phyloP scores from a whole-genome alignment of 2,797 vertebrate genomes.

The Epinephelus coioides region DNA sequence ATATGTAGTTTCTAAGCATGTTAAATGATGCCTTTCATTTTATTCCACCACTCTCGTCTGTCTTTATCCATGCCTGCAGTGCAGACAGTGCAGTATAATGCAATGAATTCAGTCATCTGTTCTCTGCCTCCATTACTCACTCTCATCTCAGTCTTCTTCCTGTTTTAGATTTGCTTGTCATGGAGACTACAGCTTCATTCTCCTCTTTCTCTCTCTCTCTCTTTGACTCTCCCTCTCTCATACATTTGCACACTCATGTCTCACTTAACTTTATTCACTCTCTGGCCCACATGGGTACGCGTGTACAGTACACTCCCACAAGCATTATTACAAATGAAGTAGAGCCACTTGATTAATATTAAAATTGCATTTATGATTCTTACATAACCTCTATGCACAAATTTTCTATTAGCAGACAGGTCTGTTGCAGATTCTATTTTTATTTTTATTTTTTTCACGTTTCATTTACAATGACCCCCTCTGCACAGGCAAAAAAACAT shows the following conservation, averaged over 20 bases:
- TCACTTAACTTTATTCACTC: slow-evolving; percentile 25
- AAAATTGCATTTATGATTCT: slow-evolving; percentile 2
- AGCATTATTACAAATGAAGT: not conserved
- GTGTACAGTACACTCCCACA: not conserved
- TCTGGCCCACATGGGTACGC: not conserved
- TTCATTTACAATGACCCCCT: not conserved
- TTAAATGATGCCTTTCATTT: slow-evolving; percentile 55
- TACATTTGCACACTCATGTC: slow-evolving; percentile 38
- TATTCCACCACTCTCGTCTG: slow-evolving; percentile 25
- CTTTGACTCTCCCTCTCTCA: slow-evolving; percentile 18
- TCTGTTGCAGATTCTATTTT: not conserved
- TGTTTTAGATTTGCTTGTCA: slow-evolving; percentile 49
- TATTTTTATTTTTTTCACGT: not conserved
- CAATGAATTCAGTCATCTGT: slow-evolving; percentile 60
- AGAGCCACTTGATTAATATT: slow-evolving; percentile 16
- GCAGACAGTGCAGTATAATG: slow-evolving; percentile 61
- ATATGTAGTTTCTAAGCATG: slow-evolving; percentile 21
- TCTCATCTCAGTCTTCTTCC: slow-evolving; percentile 59
- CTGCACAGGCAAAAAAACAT: not conserved
- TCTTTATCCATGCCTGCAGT: slow-evolving; percentile 40
- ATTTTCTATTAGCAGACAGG: not conserved
- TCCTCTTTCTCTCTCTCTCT: slow-evolving; percentile 4
- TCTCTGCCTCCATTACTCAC: slow-evolving; percentile 61
- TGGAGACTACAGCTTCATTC: slow-evolving; percentile 26
- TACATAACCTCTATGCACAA: not conserved